phyloP scores from a whole-genome alignment of 2,888 invertebrate species.

The Polyommatus iphigenia region DNA sequence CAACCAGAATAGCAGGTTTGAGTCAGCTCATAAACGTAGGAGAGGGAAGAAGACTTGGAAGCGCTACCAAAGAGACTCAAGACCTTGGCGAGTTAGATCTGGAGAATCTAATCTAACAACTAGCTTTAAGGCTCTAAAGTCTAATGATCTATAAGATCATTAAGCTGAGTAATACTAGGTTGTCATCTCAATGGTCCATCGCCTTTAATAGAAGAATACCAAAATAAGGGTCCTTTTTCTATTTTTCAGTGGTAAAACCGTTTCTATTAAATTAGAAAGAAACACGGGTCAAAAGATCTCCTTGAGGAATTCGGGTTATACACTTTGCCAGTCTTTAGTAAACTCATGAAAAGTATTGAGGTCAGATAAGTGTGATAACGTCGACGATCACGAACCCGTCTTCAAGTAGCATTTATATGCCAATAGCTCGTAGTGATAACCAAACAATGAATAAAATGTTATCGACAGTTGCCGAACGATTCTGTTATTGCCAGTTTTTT shows the following conservation, averaged over 20 bases:
- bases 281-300: not conserved
- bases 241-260: not conserved
- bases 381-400: not conserved
- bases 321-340: not conserved
- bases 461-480: not conserved
- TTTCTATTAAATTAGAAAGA: not conserved
- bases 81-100: not conserved
- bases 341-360: not conserved
- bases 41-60: not conserved
- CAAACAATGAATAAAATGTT: not conserved
- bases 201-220: not conserved
- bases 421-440: conserved; percentile 1
- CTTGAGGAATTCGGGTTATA: not conserved
- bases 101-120: too few relatives aligned
- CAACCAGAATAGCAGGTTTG: not conserved
- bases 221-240: not conserved
- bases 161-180: not conserved
- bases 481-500: not conserved
- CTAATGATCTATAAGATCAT: not conserved
- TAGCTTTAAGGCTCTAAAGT: too few relatives aligned
- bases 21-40: not conserved
- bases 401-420: conserved; percentile 9
- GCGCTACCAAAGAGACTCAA: not conserved
- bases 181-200: not conserved
- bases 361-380: not conserved